Evolutionary conservation across 1,140 invertebrate genomes (phyloP), one percentile per base, ranked within the genome.

Genomic region (Mactra quadrangularis): DNA sequence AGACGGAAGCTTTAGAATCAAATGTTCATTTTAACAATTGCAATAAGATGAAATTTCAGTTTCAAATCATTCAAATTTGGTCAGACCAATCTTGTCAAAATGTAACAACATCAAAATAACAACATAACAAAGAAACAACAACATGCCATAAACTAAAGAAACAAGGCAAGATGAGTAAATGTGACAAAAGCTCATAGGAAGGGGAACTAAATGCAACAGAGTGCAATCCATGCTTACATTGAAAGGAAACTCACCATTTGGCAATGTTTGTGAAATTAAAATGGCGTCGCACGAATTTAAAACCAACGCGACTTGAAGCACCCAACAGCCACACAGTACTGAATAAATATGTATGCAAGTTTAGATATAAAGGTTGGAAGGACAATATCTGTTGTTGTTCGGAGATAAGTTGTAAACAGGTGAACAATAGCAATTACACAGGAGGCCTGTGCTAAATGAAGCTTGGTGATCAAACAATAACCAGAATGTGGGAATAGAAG

Each of bases 181-280:
- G 33, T 27, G 27, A 64, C 60, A 64, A 33, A 64, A 64, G 22
- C 9, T 22, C 19, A n/a, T 13, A 19, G 9, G 50, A 52, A n/a
- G 53, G 33, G 17, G 53, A 74, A 57, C 22, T 35, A 74, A 19
- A 74, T 22, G 25, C 70, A 74, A 35, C 52, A 38, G 31, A 57
- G 70, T 52, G 31, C 47, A 59, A 41, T 74, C 70, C 70, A 74
- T 74, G 70, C 70, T 55, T 33, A 74, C 52, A 74, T 59, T 74
- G 50, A 25, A 74, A 59, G 55, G 27, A 55, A 74, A 74, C 70
- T 74, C 70, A 74, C 70, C 70, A 59, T n/a, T 33, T 74, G 41
- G 64, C 64, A 50, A 25, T 45, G 45, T 47, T 41, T 68, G 38
- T 68, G 64, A 68, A 68, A 68, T 7, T 41, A 41, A 7, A 68